Conservation (phyloP, 1,140 invertebrate species). For the Pinna nobilis region DNA sequence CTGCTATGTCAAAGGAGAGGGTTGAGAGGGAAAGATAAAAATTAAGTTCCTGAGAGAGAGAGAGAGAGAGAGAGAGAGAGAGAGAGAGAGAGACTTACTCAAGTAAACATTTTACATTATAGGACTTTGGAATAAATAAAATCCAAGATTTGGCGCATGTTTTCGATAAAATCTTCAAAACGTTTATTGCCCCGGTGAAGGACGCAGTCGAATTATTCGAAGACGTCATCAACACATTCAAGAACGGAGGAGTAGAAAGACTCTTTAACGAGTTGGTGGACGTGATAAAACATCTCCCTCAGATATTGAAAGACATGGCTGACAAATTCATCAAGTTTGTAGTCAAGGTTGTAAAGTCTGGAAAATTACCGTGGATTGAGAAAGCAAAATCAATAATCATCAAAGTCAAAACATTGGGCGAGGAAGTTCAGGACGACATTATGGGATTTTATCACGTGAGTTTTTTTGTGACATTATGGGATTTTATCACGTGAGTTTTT, state of each 20-base stretch:
- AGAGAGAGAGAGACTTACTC: too few relatives aligned
- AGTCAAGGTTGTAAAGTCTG: not conserved
- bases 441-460: conserved; percentile 1
- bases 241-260: conserved; percentile 1
- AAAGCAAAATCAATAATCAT: not conserved
- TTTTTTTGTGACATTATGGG: too few relatives aligned
- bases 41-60: too few relatives aligned
- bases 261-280: not conserved
- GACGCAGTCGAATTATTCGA: not conserved
- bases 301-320: not conserved
- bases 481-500: too few relatives aligned
- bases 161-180: not conserved
- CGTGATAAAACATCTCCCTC: not conserved
- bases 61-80: too few relatives aligned
- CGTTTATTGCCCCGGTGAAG: not conserved
- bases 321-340: not conserved
- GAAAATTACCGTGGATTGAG: not conserved
- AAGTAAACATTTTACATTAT: not conserved
- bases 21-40: not conserved
- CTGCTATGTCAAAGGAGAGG: too few relatives aligned
- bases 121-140: conserved; percentile 8
- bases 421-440: not conserved
- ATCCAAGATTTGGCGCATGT: not conserved
- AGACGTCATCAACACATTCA: not conserved
- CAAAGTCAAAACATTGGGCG: not conserved